Conservation (phyloP, 2,888 invertebrate species). For the Ectemnius continuus region DNA sequence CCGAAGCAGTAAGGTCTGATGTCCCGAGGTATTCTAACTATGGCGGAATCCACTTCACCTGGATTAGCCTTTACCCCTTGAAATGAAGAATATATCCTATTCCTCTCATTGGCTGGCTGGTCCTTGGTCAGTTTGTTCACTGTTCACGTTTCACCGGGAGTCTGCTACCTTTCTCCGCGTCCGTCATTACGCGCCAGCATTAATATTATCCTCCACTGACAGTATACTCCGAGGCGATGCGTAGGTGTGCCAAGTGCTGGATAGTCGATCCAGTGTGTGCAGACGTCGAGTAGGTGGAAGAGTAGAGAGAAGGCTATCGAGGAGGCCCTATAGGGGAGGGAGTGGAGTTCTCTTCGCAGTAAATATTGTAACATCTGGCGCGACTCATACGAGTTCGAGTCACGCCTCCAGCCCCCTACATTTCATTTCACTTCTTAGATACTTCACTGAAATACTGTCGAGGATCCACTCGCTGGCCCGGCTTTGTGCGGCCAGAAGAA, state of each 20-base stretch:
- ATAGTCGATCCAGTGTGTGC: no score
- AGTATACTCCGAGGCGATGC: neutral
- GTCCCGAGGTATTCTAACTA: slow-evolving; percentile 10
- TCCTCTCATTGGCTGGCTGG: neutral
- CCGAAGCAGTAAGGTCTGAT: neutral
- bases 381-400: slow-evolving; percentile 72
- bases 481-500: slow-evolving; percentile 30
- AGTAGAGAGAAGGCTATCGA: slow-evolving; percentile 33
- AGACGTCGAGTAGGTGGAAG: no score
- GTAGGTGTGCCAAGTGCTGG: slow-evolving; percentile 1
- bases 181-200: slow-evolving; percentile 43
- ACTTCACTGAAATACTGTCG: slow-evolving; percentile 70
- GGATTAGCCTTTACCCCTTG: slow-evolving; percentile 22
- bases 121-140: no score
- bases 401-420: slow-evolving; percentile 71
- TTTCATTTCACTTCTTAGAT: slow-evolving; percentile 73
- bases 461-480: slow-evolving; percentile 58
- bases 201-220: slow-evolving; percentile 51
- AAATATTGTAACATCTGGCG: slow-evolving; percentile 76
- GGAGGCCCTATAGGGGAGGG: slow-evolving; percentile 21
- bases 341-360: slow-evolving; percentile 60
- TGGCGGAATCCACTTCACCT: slow-evolving; percentile 23
- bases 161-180: neutral
- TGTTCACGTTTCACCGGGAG: no score
- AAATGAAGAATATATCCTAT: slow-evolving; percentile 12